phyloP scores from a whole-genome alignment of 2,888 invertebrate species.

The Fragum fragum region DNA sequence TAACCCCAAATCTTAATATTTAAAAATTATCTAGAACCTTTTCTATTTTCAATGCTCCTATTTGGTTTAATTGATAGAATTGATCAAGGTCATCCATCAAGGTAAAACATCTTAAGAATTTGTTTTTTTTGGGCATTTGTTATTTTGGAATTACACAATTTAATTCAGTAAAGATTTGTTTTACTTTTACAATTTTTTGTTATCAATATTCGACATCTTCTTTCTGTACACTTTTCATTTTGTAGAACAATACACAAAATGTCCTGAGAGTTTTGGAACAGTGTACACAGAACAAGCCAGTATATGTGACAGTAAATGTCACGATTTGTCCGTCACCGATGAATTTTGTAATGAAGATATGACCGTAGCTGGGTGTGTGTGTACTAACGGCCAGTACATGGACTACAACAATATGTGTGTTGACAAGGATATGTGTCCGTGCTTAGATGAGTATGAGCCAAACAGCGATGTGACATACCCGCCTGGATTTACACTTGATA shows the following conservation, averaged over 20 bases:
- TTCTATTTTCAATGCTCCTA: too few relatives aligned
- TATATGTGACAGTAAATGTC: slow-evolving; percentile 53
- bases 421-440: slow-evolving; percentile 53
- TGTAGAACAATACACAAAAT: slow-evolving; percentile 23
- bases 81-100: too few relatives aligned
- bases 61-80: too few relatives aligned
- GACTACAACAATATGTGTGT: slow-evolving; percentile 60
- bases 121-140: too few relatives aligned
- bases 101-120: too few relatives aligned
- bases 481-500: slow-evolving; percentile 40
- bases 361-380: slow-evolving; percentile 61
- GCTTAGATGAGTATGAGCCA: slow-evolving; percentile 48
- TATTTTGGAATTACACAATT: too few relatives aligned
- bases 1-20: too few relatives aligned
- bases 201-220: too few relatives aligned
- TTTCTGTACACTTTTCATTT: not conserved
- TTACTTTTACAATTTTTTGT: too few relatives aligned
- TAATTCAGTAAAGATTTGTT: too few relatives aligned
- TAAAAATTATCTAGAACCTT: too few relatives aligned
- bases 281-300: slow-evolving; percentile 61
- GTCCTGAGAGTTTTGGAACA: slow-evolving; percentile 27
- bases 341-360: slow-evolving; percentile 44
- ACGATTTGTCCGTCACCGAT: slow-evolving; percentile 55
- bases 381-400: slow-evolving; percentile 45
- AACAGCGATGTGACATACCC: slow-evolving; percentile 45